Evolutionary conservation across 2,113 vertebrate species (phyloP).

Genomic region (Python bivittatus): DNA sequence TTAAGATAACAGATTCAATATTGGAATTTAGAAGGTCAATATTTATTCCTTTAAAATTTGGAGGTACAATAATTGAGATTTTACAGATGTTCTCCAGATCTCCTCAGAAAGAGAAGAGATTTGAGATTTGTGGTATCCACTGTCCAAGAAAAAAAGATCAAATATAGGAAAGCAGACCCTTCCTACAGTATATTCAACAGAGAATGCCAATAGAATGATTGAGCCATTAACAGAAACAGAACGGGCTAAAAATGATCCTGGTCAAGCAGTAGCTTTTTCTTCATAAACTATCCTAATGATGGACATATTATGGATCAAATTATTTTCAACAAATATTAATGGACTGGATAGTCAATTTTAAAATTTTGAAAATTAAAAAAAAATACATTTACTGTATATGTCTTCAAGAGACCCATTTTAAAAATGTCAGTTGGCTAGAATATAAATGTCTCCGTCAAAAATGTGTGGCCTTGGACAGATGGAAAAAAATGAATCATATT

Average conservation of each 20-base stretch:
- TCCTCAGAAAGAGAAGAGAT: neutral
- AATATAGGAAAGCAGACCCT: neutral
- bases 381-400: neutral
- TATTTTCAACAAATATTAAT: neutral
- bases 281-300: neutral
- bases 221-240: neutral
- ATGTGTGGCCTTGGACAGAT: neutral
- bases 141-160: neutral
- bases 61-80: neutral
- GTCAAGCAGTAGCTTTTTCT: neutral
- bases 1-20: neutral
- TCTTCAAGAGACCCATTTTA: neutral
- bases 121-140: neutral
- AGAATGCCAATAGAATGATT: neutral
- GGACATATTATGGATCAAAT: neutral
- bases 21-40: neutral
- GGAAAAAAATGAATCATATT: neutral
- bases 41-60: neutral
- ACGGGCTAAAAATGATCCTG: neutral
- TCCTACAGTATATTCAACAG: neutral
- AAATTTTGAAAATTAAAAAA: neutral
- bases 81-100: neutral
- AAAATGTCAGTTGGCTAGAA: neutral
- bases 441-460: neutral
- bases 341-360: neutral